phyloP scores from a whole-genome alignment of 2,113 vertebrate genomes.

The Montifringilla adamsi region DNA sequence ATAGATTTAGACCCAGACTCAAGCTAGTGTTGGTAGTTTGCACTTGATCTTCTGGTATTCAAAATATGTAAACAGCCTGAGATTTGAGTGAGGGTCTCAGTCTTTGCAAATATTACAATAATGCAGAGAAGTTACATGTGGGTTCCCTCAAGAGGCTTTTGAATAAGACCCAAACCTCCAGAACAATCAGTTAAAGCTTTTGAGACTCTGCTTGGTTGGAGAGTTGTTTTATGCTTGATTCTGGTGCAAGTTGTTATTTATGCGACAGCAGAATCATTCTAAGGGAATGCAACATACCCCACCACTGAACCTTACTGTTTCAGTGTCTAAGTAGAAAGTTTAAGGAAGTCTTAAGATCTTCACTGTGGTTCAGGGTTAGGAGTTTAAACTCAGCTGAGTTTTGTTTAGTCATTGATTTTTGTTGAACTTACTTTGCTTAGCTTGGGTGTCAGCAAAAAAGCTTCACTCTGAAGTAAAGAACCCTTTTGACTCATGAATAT shows the following conservation, averaged over 20 bases:
- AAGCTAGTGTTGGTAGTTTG: neutral
- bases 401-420: neutral
- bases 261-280: neutral
- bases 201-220: neutral
- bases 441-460: neutral
- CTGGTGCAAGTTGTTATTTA: neutral
- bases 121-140: neutral
- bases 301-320: neutral
- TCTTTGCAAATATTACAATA: neutral
- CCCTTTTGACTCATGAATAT: neutral
- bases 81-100: neutral
- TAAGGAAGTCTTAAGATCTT: neutral
- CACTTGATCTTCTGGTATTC: neutral
- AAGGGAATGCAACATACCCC: neutral
- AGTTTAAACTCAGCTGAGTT: neutral
- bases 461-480: neutral
- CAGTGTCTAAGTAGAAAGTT: neutral
- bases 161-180: neutral
- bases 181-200: neutral
- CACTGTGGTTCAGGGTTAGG: neutral
- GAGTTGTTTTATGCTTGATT: neutral
- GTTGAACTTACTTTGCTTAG: neutral
- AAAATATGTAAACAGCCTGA: neutral
- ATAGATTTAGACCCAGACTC: neutral
- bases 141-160: neutral